Base-by-base conservation (phyloP, 1,140 invertebrate species). In the Tetramorium alpestre region DNA sequence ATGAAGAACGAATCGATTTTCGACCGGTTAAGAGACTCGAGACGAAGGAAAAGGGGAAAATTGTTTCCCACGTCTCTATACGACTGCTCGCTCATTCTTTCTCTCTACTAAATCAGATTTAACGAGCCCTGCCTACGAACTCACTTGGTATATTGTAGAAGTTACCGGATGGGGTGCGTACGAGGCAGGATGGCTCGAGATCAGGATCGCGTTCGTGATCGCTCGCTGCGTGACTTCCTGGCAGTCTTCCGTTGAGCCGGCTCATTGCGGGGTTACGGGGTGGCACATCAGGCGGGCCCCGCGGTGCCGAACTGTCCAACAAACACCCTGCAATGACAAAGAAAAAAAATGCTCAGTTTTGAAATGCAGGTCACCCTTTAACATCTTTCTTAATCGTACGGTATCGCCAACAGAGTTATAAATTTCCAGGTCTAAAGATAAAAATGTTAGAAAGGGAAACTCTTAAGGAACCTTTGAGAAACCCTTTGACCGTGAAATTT, bases 141-240 rank as follows among this genome's bases (percentile, higher is more conserved):
- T 94, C 85, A 95, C 97, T 97, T 95, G 98, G 98, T 97, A 98
- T 98, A 93, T 94, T 95, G 96, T 98, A 99, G 94, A 98, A 98
- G 96, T 98, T 98, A 93, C 98, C 98, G 87, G 98, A 98, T 89
- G 98, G 97, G 78, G 98, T 98, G 94, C 98, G 97, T 91, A 98
- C 98, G 91, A 99, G 96, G 95, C 98, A 99, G 93, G 98, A 98
- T 89, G 98, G 98, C 95, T 99, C 98, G 95, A 98, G 98, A 94
- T 99, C 98, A 90, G 96, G 96, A 93, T 96, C 96, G 95, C 98
- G 97, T 92, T 97, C 97, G 93, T 97, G 96, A 90, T 96, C 96
- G 91, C 95, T 96, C 72, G 95, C 92, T 92, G 92, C 92, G 89
- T 95, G 96, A 95, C 97, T 98, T 93, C 97, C 97, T 93, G 97